Percentiles rank a stretch among this genome's conserved stretches.
These are phyloP conservation scores for Vidua chalybeata DNA, from an alignment of 2,113 vertebrate species.

Conservation along the genomic window DNA sequence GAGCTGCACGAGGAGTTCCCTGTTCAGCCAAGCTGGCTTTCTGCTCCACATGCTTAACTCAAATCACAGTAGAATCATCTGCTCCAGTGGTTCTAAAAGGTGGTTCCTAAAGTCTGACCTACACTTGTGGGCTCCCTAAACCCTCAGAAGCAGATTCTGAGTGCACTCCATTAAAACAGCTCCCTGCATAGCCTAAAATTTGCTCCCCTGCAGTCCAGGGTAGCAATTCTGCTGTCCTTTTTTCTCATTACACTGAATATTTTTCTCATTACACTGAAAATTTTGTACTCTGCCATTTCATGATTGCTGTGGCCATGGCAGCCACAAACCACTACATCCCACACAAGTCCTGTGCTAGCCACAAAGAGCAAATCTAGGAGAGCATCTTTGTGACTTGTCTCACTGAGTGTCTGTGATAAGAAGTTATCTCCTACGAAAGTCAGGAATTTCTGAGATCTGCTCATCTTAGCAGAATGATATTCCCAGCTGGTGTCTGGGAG, in stretches of 20 bases:
- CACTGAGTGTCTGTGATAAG: background rate
- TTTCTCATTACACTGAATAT: background rate
- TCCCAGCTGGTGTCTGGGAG: background rate
- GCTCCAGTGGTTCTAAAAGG: background rate
- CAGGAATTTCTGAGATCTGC: background rate
- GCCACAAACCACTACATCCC: background rate
- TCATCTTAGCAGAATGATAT: background rate
- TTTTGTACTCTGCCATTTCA: background rate
- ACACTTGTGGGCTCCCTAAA: background rate
- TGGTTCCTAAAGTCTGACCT: background rate
- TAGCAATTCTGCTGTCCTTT: background rate
- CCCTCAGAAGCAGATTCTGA: background rate
- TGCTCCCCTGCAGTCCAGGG: background rate
- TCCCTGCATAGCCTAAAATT: background rate
- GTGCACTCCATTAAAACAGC: background rate
- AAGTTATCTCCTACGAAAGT: background rate
- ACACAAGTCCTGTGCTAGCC: background rate
- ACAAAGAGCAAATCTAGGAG: too few species aligned
- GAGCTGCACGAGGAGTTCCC: background rate
- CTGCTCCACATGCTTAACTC: background rate
- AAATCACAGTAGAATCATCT: background rate
- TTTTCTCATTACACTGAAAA: background rate
- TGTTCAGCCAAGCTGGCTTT: background rate
- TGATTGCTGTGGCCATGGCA: rapidly evolving
- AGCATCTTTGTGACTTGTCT: too few species aligned